Evolutionary conservation across 2,113 vertebrate genomes (phyloP).

Genomic region (Rhea americana): DNA sequence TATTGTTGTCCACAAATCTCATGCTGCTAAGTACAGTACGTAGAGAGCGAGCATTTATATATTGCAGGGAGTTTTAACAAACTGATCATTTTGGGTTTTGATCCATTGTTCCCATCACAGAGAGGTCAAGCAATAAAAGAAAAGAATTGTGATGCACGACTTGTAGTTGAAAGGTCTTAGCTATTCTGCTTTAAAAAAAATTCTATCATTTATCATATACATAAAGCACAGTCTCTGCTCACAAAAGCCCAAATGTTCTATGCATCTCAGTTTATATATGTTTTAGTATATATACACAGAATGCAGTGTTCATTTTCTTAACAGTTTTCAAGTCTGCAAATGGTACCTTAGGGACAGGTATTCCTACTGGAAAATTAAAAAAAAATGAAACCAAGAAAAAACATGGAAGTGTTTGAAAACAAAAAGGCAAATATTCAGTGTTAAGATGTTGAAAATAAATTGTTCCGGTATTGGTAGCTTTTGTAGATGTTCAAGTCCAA

Average conservation of each 20-base stretch:
- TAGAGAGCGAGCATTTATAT: conserved; percentile 91
- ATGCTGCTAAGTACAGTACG: conserved; percentile 99
- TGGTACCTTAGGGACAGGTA: conserved; percentile 69
- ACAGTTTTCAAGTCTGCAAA: conserved; percentile 74
- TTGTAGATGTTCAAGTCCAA: conserved; percentile 81
- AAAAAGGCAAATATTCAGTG: conserved; percentile 69
- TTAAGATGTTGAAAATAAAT: conserved; percentile 71
- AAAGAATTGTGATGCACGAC: conserved; percentile 70
- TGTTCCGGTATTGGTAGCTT: conserved; percentile 73
- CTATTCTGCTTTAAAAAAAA: conserved; percentile 58
- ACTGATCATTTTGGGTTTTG: conserved; percentile 74
- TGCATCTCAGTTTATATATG: conserved; percentile 71
- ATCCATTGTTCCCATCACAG: conserved; percentile 79
- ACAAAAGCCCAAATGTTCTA: conserved; percentile 70
- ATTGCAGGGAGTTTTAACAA: conserved; percentile 86
- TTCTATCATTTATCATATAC: conserved; percentile 70
- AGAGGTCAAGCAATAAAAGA: conserved; percentile 75
- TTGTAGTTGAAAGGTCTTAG: conserved; percentile 67
- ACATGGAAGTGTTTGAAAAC: conserved; percentile 38
- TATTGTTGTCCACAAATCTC: conserved; percentile 92
- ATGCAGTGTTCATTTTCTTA: conserved; percentile 77
- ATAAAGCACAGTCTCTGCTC: conserved; percentile 72
- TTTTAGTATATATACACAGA: conserved; percentile 78
- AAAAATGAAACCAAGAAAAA: conserved; percentile 52
- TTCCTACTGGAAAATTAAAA: conserved; percentile 60